Conservation (phyloP, 2,113 vertebrate genomes). For the Henicopernis longicauda region DNA sequence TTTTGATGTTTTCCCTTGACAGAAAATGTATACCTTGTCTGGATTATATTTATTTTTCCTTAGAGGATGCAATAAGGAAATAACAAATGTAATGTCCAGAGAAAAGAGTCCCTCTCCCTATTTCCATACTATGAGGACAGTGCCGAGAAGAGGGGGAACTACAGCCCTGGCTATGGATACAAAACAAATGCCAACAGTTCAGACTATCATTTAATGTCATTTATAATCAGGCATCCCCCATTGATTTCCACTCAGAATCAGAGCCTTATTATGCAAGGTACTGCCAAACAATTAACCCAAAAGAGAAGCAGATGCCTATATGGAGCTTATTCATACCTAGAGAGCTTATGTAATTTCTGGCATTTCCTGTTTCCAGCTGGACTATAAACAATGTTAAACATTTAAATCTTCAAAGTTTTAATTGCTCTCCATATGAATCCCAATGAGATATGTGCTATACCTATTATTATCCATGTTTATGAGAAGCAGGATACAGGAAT, state of each 20-base stretch:
- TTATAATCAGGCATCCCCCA: not conserved
- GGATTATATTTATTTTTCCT: not conserved
- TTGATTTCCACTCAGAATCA: not conserved
- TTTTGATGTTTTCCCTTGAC: not conserved
- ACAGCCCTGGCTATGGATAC: not conserved
- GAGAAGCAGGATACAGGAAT: not conserved
- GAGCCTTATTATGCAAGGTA: not conserved
- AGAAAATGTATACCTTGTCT: not conserved
- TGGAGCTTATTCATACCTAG: not conserved
- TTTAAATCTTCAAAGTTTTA: constrained; percentile 15
- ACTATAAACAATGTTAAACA: not conserved
- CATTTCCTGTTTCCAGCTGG: constrained; percentile 31
- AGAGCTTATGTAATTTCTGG: constrained; percentile 22
- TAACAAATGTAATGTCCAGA: not conserved
- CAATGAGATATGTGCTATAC: not conserved
- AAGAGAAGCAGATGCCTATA: not conserved
- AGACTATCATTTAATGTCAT: not conserved
- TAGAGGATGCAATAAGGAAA: not conserved
- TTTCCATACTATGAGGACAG: not conserved
- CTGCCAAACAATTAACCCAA: not conserved
- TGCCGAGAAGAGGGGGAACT: not conserved
- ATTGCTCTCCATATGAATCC: constrained; percentile 5
- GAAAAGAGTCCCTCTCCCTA: not conserved
- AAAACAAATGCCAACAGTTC: not conserved
- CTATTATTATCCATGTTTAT: constrained; percentile 29